These are phyloP conservation scores for Anabas testudineus DNA, from an alignment of 2,797 vertebrate species.

Conservation along the genomic window DNA sequence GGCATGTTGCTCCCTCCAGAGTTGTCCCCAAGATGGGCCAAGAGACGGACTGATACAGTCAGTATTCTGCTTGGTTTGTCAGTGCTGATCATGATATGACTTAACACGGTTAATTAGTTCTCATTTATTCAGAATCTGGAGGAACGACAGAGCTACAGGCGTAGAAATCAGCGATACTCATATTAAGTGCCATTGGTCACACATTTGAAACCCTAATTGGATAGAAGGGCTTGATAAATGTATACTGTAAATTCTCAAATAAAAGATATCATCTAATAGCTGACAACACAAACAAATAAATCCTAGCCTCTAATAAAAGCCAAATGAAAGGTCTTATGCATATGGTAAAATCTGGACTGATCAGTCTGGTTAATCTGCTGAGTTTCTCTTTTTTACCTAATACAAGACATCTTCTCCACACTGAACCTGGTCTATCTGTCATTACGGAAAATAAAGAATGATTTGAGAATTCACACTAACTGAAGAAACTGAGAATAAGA, in stretches of 20 bases:
- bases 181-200: slow-evolving; percentile 50
- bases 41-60: slow-evolving; percentile 35
- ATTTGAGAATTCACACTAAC: not conserved
- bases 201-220: slow-evolving; percentile 47
- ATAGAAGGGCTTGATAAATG: slow-evolving; percentile 35
- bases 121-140: slow-evolving; percentile 55
- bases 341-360: not conserved
- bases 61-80: slow-evolving; percentile 51
- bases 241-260: slow-evolving; percentile 4
- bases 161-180: slow-evolving; percentile 43
- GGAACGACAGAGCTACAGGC: slow-evolving; percentile 32
- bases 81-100: slow-evolving; percentile 65
- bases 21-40: slow-evolving; percentile 33
- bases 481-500: slow-evolving; percentile 1
- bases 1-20: slow-evolving; percentile 50
- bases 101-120: slow-evolving; percentile 62
- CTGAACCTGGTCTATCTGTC: not conserved
- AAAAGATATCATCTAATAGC: slow-evolving; percentile 10
- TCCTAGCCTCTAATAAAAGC: not conserved
- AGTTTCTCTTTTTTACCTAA: not conserved
- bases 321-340: too few relatives aligned
- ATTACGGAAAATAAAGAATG: slow-evolving; percentile 5
- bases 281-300: slow-evolving; percentile 24
- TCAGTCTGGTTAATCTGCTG: not conserved
- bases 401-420: too few relatives aligned